A percentile compares a stretch with the other conserved stretches of the same genome.
These are phyloP conservation scores for Andrena bucephala DNA, from an alignment of 2,888 invertebrate genomes.

Conservation along the genomic window DNA sequence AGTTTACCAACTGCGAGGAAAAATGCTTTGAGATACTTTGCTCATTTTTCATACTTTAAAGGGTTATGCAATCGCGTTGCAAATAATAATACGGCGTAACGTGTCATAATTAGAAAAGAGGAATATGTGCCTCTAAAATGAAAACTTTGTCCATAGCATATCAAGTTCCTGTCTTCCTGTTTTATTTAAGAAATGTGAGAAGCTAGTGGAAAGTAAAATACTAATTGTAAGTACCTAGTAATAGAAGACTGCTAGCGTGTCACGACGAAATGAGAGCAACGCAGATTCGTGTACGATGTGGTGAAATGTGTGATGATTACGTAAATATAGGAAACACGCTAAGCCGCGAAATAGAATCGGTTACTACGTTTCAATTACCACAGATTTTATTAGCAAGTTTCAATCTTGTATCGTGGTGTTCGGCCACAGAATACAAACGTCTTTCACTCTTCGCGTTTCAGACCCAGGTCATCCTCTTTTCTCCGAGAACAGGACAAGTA, in stretches of 20 bases:
- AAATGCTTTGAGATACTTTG: slow-evolving; percentile 36
- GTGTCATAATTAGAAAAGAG: background rate
- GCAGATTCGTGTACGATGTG: background rate
- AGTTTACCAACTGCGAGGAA: slow-evolving; percentile 41
- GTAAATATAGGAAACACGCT: background rate
- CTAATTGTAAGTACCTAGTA: background rate
- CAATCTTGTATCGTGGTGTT: slow-evolving; percentile 11
- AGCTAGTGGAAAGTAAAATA: background rate
- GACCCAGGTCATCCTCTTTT: slow-evolving; percentile 40
- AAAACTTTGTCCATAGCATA: background rate
- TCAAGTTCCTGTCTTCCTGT: background rate
- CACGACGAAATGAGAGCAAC: background rate
- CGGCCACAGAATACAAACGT: slow-evolving; percentile 43
- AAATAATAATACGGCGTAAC: background rate
- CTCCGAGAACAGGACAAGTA: slow-evolving; percentile 67
- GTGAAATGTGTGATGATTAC: background rate
- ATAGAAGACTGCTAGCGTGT: background rate
- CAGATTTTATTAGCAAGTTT: slow-evolving; percentile 1
- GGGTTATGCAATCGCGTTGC: slow-evolving; percentile 17
- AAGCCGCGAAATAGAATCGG: slow-evolving; percentile 1
- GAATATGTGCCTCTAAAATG: background rate
- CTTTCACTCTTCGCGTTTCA: slow-evolving; percentile 48
- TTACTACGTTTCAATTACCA: slow-evolving; percentile 5
- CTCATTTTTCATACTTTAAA: slow-evolving; percentile 37
- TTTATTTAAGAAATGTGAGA: background rate